These are phyloP conservation scores for Sitta carolinensis DNA, from an alignment of 2,797 vertebrate genomes.

Conservation along the genomic window DNA sequence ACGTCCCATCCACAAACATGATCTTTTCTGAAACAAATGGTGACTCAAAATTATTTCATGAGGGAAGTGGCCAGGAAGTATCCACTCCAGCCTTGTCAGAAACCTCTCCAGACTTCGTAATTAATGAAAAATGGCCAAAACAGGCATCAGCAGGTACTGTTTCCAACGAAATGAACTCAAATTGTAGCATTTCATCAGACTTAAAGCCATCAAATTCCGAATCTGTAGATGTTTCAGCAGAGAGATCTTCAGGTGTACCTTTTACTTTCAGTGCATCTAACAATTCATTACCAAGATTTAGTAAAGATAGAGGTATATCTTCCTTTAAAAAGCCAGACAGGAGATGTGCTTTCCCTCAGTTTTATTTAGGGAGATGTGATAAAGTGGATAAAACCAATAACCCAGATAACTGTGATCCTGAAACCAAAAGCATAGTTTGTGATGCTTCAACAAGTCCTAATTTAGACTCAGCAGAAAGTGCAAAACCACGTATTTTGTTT, in stretches of 20 bases:
- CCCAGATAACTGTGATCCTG: background rate
- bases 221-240: background rate
- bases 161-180: background rate
- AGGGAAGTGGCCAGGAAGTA: background rate
- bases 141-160: background rate
- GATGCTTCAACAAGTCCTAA: background rate
- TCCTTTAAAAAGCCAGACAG: conserved; percentile 34
- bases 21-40: background rate
- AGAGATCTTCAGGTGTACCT: background rate
- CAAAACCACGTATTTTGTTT: background rate
- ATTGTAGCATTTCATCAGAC: background rate
- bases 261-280: conserved; percentile 30
- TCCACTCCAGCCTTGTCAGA: background rate
- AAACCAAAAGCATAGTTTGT: background rate
- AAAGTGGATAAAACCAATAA: background rate
- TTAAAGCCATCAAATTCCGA: background rate
- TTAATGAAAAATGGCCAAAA: background rate
- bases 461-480: background rate
- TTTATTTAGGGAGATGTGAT: conserved; percentile 41
- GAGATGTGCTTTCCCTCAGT: conserved; percentile 23
- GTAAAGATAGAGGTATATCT: background rate
- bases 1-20: background rate
- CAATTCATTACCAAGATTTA: background rate
- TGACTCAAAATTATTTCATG: background rate
- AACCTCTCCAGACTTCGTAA: background rate